phyloP scores from a whole-genome alignment of 2,113 vertebrate genomes.

The Azemiops feae region DNA sequence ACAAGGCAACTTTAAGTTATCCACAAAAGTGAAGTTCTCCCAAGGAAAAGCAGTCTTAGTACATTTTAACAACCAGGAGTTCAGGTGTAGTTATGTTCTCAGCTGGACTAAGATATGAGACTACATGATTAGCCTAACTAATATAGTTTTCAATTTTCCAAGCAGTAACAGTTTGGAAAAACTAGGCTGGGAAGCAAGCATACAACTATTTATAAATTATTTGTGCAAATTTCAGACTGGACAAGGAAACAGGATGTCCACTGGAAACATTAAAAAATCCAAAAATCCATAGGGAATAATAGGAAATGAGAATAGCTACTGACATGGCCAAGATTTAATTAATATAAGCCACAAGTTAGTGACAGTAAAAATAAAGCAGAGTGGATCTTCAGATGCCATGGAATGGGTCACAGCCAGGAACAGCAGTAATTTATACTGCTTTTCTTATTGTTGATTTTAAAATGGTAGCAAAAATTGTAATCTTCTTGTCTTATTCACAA shows the following conservation, averaged over 20 bases:
- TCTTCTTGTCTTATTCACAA: not conserved
- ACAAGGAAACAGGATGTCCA: constrained; percentile 47
- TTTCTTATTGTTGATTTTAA: not conserved
- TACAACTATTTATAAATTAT: constrained; percentile 32
- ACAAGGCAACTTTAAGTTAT: constrained; percentile 2
- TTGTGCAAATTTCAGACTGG: constrained; percentile 48
- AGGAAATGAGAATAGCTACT: not conserved
- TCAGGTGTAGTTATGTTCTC: constrained; percentile 8
- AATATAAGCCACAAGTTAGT: not conserved
- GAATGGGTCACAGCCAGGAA: not conserved
- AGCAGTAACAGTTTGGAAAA: constrained; percentile 57
- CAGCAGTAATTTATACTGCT: not conserved
- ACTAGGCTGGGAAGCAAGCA: constrained; percentile 57
- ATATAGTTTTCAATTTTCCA: constrained; percentile 40
- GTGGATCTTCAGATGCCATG: not conserved
- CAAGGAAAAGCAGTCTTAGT: not conserved
- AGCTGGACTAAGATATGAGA: not conserved
- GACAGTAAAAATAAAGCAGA: not conserved
- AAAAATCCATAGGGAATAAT: not conserved
- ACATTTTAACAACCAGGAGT: not conserved
- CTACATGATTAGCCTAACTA: constrained; percentile 9
- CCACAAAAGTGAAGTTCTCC: not conserved
- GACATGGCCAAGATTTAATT: not conserved
- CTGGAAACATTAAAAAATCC: not conserved
- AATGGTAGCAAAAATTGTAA: not conserved